Conservation (phyloP, 2,888 invertebrate genomes). For the Dusona sp. region DNA sequence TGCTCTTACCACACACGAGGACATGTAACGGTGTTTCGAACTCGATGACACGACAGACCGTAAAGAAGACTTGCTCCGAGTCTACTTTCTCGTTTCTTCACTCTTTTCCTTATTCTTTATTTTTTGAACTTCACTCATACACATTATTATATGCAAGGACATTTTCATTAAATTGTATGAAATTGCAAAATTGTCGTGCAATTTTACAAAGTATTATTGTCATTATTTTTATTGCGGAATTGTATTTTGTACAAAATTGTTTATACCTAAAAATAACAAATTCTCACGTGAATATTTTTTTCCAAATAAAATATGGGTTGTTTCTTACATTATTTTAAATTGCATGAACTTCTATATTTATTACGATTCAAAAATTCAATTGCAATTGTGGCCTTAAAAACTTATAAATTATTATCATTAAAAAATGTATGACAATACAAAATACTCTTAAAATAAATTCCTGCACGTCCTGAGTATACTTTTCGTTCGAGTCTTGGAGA, state of each 20-base stretch:
- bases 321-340: not conserved
- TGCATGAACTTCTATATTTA: not conserved
- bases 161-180: not conserved
- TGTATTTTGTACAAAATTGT: too few species aligned
- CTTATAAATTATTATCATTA: not conserved
- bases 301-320: not conserved
- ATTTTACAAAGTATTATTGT: not conserved
- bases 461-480: slow-evolving; percentile 14
- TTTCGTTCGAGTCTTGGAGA: slow-evolving; percentile 35
- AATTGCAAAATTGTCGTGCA: not conserved
- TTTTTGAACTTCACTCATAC: slow-evolving; percentile 7
- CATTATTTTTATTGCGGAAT: not conserved
- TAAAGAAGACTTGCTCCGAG: slow-evolving; percentile 45
- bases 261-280: not conserved
- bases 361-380: not conserved
- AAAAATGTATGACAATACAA: not conserved
- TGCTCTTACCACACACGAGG: slow-evolving; percentile 61
- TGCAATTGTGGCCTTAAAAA: not conserved
- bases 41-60: slow-evolving; percentile 63
- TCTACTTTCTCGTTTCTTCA: slow-evolving; percentile 43
- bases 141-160: slow-evolving; percentile 12
- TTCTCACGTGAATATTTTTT: not conserved
- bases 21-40: slow-evolving; percentile 67
- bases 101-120: slow-evolving; percentile 55
- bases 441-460: not conserved